Evolutionary conservation across 2,888 invertebrate genomes (phyloP).

Genomic region (Silvanus unidentatus): DNA sequence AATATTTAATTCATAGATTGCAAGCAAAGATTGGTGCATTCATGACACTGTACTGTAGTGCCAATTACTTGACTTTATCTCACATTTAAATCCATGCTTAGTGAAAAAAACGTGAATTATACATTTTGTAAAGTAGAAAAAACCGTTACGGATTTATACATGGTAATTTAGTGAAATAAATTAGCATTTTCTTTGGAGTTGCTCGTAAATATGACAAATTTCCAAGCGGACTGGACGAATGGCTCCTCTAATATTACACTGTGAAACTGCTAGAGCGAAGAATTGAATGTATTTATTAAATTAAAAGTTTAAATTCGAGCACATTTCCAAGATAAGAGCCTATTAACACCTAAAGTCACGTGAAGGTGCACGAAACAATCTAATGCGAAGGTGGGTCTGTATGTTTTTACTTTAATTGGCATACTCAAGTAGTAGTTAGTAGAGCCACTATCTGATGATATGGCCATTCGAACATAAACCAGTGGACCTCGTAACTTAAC

Average conservation of each 20-base stretch:
- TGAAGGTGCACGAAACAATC: slow-evolving; percentile 31
- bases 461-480: background rate
- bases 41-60: slow-evolving; percentile 35
- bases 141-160: no score
- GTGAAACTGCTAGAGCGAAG: no score
- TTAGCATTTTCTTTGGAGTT: no score
- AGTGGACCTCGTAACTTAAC: no score
- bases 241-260: no score
- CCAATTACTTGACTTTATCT: slow-evolving; percentile 32
- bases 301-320: no score
- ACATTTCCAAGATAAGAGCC: slow-evolving; percentile 14
- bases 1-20: slow-evolving; percentile 41
- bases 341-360: slow-evolving; percentile 43
- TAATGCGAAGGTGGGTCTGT: slow-evolving; percentile 39
- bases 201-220: no score
- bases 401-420: slow-evolving; percentile 35
- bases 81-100: background rate
- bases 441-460: slow-evolving; percentile 30
- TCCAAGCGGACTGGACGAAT: no score
- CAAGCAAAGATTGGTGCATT: slow-evolving; percentile 31
- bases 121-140: no score
- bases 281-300: no score
- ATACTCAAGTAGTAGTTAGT: slow-evolving; percentile 28
- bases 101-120: background rate
- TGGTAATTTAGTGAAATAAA: no score